phyloP scores from a whole-genome alignment of 1,140 invertebrate genomes.

The Nasonia vitripennis region DNA sequence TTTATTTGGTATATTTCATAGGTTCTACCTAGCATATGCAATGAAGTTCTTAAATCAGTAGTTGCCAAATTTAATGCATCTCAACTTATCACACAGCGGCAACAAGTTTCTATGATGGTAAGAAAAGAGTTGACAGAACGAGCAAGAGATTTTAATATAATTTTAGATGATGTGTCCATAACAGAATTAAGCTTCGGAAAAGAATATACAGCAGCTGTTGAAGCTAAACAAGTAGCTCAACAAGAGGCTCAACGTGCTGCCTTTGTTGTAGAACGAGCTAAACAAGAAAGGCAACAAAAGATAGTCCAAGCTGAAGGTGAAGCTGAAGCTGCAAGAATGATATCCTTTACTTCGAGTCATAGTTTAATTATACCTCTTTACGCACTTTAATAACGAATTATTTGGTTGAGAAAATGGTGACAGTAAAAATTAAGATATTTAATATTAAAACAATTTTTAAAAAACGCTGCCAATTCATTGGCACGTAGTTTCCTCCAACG shows the following conservation, averaged over 20 bases:
- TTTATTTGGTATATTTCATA: constrained; percentile 45
- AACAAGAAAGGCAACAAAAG: constrained; percentile 98
- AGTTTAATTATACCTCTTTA: too few relatives aligned
- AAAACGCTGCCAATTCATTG: too few relatives aligned
- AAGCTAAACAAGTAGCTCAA: constrained; percentile 99
- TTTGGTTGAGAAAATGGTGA: too few relatives aligned
- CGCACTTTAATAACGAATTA: too few relatives aligned
- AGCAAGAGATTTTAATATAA: constrained; percentile 99
- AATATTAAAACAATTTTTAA: too few relatives aligned
- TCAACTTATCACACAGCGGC: constrained; percentile 98
- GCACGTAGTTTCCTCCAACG: too few relatives aligned
- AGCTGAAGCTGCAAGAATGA: constrained; percentile 98
- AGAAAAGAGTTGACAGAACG: constrained; percentile 95
- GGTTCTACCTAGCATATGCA: constrained; percentile 97
- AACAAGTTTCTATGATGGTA: constrained; percentile 96
- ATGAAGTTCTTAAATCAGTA: constrained; percentile 99
- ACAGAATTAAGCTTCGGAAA: constrained; percentile 99
- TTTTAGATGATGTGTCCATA: constrained; percentile 99
- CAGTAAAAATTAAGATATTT: too few relatives aligned
- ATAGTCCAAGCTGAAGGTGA: constrained; percentile 99
- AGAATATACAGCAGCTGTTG: constrained; percentile 99
- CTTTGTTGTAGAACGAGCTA: constrained; percentile 98
- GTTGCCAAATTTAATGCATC: constrained; percentile 99
- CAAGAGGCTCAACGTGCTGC: constrained; percentile 99
- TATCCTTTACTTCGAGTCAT: constrained; percentile 82